Percentiles rank a stretch among this genome's conserved stretches.
phyloP scores from a whole-genome alignment of 2,113 vertebrate species.

The Rousettus leschenaultii region DNA sequence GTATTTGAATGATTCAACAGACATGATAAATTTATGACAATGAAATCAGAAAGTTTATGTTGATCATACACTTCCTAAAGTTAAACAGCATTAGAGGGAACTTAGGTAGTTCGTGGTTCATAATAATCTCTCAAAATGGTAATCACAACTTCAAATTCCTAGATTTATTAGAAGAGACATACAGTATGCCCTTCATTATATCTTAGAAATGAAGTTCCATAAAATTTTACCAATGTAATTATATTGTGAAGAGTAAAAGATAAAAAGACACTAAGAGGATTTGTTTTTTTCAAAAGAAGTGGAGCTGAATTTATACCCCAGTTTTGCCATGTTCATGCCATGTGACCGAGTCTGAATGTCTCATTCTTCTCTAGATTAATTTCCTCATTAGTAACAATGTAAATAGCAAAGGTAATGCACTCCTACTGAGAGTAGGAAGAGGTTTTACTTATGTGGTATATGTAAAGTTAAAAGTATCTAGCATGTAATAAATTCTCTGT shows the following conservation, averaged over 20 bases:
- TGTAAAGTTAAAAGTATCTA: not conserved
- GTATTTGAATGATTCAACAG: not conserved
- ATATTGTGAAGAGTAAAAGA: not conserved
- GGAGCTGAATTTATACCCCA: not conserved
- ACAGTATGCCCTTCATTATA: accelerated
- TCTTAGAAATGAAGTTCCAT: not conserved
- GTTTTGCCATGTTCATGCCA: not conserved
- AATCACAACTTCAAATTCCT: not conserved
- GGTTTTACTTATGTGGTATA: not conserved
- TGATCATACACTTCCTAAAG: not conserved
- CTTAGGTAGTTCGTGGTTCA: not conserved
- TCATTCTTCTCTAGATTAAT: not conserved
- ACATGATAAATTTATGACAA: not conserved
- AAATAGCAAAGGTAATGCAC: not conserved
- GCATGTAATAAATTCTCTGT: not conserved
- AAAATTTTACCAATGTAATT: not conserved
- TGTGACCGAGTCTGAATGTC: not conserved
- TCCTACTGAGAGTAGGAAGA: not conserved
- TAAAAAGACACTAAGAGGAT: not conserved
- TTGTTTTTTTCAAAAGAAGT: not conserved
- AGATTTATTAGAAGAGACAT: not conserved
- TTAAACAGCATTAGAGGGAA: not conserved
- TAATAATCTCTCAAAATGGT: not conserved
- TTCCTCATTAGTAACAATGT: not conserved
- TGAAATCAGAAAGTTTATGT: not conserved